A percentile compares a stretch with the other conserved stretches of the same genome.
These are phyloP conservation scores for Ondatra zibethicus DNA, from an alignment of 2,113 vertebrate species.

Conservation along the genomic window DNA sequence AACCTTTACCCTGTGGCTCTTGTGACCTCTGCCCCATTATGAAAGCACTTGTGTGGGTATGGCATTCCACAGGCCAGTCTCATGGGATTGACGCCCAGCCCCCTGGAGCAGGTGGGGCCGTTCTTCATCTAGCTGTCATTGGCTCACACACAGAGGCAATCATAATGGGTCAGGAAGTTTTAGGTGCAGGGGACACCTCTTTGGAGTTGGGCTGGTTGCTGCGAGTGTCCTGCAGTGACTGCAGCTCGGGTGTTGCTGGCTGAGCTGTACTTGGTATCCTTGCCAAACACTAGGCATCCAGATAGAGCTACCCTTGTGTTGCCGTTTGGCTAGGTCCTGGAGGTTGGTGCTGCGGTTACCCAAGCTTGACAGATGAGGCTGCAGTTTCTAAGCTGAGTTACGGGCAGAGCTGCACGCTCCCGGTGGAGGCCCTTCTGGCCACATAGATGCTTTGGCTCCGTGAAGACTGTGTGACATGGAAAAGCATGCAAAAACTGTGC, in stretches of 20 bases:
- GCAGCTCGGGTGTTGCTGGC: fast-evolving
- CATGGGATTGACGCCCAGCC: background rate
- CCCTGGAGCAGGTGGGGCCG: background rate
- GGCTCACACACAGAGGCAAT: background rate
- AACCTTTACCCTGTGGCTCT: background rate
- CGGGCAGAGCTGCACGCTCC: background rate
- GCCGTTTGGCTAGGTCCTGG: background rate
- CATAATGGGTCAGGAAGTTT: background rate
- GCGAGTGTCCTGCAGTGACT: fast-evolving
- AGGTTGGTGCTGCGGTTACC: fast-evolving
- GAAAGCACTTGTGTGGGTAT: no score
- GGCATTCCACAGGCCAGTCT: background rate
- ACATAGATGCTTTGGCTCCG: background rate
- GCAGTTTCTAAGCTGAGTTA: background rate
- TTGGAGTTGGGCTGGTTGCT: background rate
- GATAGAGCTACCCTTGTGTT: background rate
- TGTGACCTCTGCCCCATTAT: fast-evolving
- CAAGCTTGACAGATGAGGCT: background rate
- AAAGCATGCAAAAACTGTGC: background rate
- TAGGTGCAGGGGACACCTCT: background rate
- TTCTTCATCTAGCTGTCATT: background rate
- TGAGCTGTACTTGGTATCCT: background rate
- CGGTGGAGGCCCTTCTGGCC: background rate
- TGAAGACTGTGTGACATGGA: background rate
- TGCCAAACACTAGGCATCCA: fast-evolving